Base-by-base conservation (phyloP, 2,888 invertebrate species). In the Drosophila nr. fundita region DNA sequence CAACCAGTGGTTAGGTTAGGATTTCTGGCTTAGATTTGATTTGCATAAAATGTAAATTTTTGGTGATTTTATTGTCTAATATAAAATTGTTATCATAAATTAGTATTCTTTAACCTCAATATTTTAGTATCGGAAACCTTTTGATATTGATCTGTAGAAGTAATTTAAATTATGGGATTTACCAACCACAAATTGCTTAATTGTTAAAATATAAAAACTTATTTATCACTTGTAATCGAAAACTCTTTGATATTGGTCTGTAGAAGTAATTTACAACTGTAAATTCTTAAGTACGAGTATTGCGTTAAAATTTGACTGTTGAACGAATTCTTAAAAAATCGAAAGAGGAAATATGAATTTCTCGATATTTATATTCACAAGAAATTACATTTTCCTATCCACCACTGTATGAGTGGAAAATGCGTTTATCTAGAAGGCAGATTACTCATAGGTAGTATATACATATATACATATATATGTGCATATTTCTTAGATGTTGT, bases 371-470 rank as follows among this genome's bases (percentile, higher is more conserved):
- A 24, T 27, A 18, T n/a, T 55, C 13, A 8, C 13, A 13, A n/a
- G 11, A 21, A 21, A 30, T 30, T 11, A 4, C 2, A 42, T 10
- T 30, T 15, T 29, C 13, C 30, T 30, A 15, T 15, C 30, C 40
- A 42, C 40, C 30, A 55, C 55, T 40, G 40, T 40, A 38, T 13
- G 4, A 29, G 11, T 4, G 27, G 8, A 27, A 59, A 48, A 38
- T 55, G 59, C 59, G 21, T 29, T 68, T 63, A 70, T 80, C 71
- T 24, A 67, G 54, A 42, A 75, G 71, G 50, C 58, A 60, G 73
- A 78, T 88, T 86, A 86, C 77, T 81, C 86, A 70, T 76, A 83
- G 76, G 69, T 70, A 68, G 64, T 50, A 50, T 4, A 58, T 59
- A 64, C 32, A 3, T 32, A 30, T 38, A 7, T 24, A 27, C 10